A percentile compares a stretch with the other conserved stretches of the same genome.
phyloP scores from a whole-genome alignment of 1,140 invertebrate species.

The Bilobella aurantiaca region DNA sequence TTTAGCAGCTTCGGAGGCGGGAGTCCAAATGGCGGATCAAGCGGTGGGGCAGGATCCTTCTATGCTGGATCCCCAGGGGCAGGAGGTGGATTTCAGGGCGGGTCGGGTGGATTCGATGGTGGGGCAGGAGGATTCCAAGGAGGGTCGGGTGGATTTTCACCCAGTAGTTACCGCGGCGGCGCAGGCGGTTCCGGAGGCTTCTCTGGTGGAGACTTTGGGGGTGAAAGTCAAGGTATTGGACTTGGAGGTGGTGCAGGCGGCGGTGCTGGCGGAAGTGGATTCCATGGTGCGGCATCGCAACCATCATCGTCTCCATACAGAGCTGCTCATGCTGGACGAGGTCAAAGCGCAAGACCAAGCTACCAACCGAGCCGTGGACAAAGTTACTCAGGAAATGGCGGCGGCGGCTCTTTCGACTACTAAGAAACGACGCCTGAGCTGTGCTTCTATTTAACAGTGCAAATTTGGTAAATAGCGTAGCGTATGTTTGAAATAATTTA shows the following conservation, averaged over 20 bases:
- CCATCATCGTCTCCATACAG: not conserved
- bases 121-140: slow-evolving; percentile 11
- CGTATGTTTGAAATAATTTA: too few species aligned
- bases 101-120: slow-evolving; percentile 9
- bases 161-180: too few species aligned
- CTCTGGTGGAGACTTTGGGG: slow-evolving; percentile 6
- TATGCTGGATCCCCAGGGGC: slow-evolving; percentile 24
- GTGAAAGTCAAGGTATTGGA: slow-evolving; percentile 7
- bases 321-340: slow-evolving; percentile 1
- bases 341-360: slow-evolving; percentile 8
- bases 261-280: not conserved
- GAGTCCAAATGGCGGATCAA: slow-evolving; percentile 3
- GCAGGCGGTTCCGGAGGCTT: slow-evolving; percentile 11
- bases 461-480: too few species aligned
- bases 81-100: not conserved
- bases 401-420: not conserved
- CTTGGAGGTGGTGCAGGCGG: not conserved
- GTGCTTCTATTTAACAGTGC: too few species aligned
- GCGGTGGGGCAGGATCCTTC: slow-evolving; percentile 17
- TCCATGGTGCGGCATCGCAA: slow-evolving; percentile 2
- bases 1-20: slow-evolving; percentile 5
- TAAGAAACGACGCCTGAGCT: too few species aligned
- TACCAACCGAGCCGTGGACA: not conserved
- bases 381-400: not conserved
- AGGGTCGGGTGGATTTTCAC: too few species aligned